A percentile compares a stretch with the other conserved stretches of the same genome.
Evolutionary conservation across 2,797 vertebrate species (phyloP).

Genomic region (Alectoris magna): DNA sequence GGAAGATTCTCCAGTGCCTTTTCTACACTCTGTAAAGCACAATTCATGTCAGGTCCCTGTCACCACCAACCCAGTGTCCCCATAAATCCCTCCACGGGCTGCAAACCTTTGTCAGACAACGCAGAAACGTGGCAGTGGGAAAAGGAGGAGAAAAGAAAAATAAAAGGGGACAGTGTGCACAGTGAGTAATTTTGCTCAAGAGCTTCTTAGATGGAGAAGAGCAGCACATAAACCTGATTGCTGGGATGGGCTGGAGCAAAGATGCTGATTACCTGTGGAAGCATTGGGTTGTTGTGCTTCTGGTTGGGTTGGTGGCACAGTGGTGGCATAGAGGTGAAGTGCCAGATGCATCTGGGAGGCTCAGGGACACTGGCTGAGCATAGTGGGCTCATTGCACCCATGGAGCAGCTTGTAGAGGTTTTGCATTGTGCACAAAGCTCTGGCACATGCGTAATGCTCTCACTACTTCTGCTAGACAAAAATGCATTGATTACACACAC

Average conservation of each 20-base stretch:
- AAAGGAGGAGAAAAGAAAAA: neutral
- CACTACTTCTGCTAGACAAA: neutral
- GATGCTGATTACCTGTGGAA: neutral
- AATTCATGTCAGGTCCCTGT: accelerated
- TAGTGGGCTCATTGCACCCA: accelerated
- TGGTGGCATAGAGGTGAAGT: neutral
- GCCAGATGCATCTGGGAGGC: neutral
- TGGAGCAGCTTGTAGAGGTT: neutral
- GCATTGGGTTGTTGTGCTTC: neutral
- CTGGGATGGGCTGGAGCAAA: neutral
- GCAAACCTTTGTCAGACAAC: neutral
- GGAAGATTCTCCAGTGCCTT: neutral
- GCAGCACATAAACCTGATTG: neutral
- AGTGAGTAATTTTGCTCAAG: neutral
- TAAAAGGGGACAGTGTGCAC: neutral
- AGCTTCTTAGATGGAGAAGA: neutral
- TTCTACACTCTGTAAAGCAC: neutral
- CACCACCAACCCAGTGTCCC: neutral
- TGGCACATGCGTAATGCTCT: accelerated
- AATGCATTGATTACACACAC: neutral
- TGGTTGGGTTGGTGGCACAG: neutral
- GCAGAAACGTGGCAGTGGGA: neutral
- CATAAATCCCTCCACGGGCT: neutral
- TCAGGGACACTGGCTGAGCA: neutral
- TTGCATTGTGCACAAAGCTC: neutral